Base-by-base conservation (phyloP, 2,797 vertebrate species). In the Hipposideros larvatus region DNA sequence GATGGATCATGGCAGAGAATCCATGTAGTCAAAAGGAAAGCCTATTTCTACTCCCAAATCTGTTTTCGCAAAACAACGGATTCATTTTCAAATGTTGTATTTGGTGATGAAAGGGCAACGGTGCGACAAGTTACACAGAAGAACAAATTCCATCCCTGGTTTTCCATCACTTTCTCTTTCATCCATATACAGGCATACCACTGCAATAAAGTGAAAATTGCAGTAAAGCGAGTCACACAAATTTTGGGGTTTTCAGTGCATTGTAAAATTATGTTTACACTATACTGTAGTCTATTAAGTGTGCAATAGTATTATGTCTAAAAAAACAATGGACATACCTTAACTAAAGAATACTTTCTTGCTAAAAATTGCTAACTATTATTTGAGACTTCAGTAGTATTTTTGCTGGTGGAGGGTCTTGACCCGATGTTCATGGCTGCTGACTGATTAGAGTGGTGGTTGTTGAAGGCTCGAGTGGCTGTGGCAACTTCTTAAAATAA, bases 1-100 rank as follows among this genome's bases (percentile, higher is more conserved):
- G 82, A 48, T 61, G 28, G 15, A 92, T 80, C 34, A 82, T 43
- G 78, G 34, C 11, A 51, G 22, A 61, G 8, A 28, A 87, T 61
- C 13, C 18, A 88, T 7, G n/a, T 13, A 85, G 41, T 82, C 95
- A 57, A 96, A 96, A 88, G 21, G 59, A 75, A 92, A 71, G 82
- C 34, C 28, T 53, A 48, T 63, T 71, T 93, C 57, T 80, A 90
- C 16, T 91, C 41, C 74, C 73, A 79, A 37, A 85, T 86, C 28
- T 93, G 19, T 87, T 89, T 94, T 70, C 22, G 65, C 2, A 63
- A 61, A 65, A 79, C 16, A 70, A 14, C 13, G 53, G 28, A 66
- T 87, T 21, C 28, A 48, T 84, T 90, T 93, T 77, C 28, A 91
- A 87, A 85, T 15, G 26, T 16, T 75, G 5, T 87, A 26, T 93